phyloP scores from a whole-genome alignment of 2,113 vertebrate species.

The Nannobrachium achirus region DNA sequence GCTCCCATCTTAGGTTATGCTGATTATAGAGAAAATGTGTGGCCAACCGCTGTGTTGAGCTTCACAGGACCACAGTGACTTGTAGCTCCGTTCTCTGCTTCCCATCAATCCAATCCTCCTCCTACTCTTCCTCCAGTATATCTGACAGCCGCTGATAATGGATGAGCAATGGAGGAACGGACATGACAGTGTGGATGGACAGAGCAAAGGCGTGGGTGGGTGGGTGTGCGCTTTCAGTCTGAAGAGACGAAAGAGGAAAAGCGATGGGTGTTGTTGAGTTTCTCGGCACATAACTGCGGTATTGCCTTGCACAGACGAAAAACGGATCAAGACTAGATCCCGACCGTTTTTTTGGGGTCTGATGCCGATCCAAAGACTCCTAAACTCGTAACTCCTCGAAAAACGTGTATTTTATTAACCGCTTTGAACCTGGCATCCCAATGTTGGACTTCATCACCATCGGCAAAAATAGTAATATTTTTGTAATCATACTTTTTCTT shows the following conservation, averaged over 20 bases:
- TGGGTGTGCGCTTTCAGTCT: constrained; percentile 27
- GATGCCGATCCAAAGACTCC: too few species aligned
- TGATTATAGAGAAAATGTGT: neutral
- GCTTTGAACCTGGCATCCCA: too few species aligned
- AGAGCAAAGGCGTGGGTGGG: constrained; percentile 33
- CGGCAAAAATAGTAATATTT: too few species aligned
- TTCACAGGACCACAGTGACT: too few species aligned
- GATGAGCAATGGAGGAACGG: constrained; percentile 36
- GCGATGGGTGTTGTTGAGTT: constrained; percentile 39
- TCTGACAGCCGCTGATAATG: constrained; percentile 31
- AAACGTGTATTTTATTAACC: too few species aligned
- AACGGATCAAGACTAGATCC: constrained; percentile 21
- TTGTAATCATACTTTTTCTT: too few species aligned
- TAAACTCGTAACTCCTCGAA: too few species aligned
- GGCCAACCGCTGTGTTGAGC: neutral
- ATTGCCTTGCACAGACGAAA: constrained; percentile 50
- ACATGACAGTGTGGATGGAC: constrained; percentile 42
- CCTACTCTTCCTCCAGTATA: constrained; percentile 4
- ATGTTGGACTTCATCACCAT: too few species aligned
- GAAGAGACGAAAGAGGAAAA: constrained; percentile 10
- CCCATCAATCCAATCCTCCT: neutral
- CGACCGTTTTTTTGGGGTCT: neutral
- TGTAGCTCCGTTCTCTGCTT: neutral
- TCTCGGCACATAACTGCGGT: constrained; percentile 40
- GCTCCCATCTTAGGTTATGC: neutral